Percentiles rank a stretch among this genome's conserved stretches.
phyloP scores from a whole-genome alignment of 2,113 vertebrate species.

The Macrotus californicus region DNA sequence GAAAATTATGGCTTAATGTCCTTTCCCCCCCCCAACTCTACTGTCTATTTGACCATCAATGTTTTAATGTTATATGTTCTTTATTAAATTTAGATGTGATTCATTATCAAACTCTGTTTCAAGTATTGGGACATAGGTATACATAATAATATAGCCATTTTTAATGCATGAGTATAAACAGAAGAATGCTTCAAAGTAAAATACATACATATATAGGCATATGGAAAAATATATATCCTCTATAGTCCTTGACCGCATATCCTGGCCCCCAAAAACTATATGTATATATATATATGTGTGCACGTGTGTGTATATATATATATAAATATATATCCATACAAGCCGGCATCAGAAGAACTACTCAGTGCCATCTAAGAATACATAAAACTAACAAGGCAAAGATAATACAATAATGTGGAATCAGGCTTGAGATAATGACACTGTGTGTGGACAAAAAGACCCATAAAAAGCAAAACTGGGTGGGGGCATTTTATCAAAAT shows the following conservation, averaged over 20 bases:
- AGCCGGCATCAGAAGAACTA: not conserved
- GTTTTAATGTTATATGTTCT: constrained; percentile 60
- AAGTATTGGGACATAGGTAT: constrained; percentile 51
- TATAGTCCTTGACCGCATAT: not conserved
- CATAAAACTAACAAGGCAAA: not conserved
- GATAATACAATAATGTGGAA: not conserved
- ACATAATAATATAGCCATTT: constrained; percentile 55
- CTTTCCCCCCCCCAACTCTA: constrained; percentile 49
- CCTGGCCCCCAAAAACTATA: not conserved
- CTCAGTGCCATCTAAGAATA: not conserved
- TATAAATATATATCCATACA: not conserved
- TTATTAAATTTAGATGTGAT: constrained; percentile 61
- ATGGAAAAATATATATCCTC: not conserved
- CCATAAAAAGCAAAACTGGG: not conserved
- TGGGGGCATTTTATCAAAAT: not conserved
- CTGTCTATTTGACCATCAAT: constrained; percentile 55
- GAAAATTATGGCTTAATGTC: constrained; percentile 54
- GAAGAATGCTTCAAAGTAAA: constrained; percentile 75
- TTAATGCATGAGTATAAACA: constrained; percentile 75
- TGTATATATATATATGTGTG: too few species aligned
- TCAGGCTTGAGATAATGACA: not conserved
- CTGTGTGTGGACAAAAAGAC: not conserved
- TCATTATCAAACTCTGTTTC: constrained; percentile 41
- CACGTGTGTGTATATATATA: too few species aligned
- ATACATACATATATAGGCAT: not conserved